Conservation (phyloP, 2,113 vertebrate genomes). For the Excalfactoria chinensis region DNA sequence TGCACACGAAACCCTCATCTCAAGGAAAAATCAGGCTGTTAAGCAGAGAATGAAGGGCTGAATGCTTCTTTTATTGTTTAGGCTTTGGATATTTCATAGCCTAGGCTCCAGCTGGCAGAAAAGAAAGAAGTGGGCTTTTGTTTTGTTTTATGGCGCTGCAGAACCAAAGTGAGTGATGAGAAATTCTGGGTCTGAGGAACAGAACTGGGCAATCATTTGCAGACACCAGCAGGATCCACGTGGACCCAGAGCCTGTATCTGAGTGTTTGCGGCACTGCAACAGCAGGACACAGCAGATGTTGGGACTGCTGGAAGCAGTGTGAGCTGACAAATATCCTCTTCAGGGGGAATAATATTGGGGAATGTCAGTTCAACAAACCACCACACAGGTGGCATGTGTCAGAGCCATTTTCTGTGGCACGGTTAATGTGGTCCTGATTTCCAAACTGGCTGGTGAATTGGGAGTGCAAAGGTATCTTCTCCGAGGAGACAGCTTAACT, state of each 20-base stretch:
- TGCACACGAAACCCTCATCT: not conserved
- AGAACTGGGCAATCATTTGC: slow-evolving; percentile 7
- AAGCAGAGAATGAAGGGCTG: not conserved
- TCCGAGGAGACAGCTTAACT: not conserved
- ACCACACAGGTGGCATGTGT: not conserved
- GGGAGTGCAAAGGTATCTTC: not conserved
- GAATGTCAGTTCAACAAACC: not conserved
- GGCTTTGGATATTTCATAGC: slow-evolving; percentile 17
- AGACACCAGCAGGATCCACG: not conserved
- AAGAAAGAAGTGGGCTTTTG: slow-evolving; percentile 33
- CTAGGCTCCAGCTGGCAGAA: slow-evolving; percentile 50
- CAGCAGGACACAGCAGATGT: not conserved
- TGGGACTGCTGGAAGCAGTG: not conserved
- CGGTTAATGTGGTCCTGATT: not conserved
- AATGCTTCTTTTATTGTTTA: slow-evolving; percentile 26
- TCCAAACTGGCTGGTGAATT: not conserved
- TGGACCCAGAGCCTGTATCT: not conserved
- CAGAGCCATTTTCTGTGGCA: not conserved
- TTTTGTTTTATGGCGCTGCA: slow-evolving; percentile 36
- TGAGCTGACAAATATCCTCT: not conserved
- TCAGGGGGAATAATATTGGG: not conserved
- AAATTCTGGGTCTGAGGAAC: not conserved
- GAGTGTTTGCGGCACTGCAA: not conserved
- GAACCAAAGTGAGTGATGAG: not conserved
- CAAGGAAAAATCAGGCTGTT: not conserved